Base-by-base conservation (phyloP, 2,113 vertebrate species). In the Toxotes chatareus region DNA sequence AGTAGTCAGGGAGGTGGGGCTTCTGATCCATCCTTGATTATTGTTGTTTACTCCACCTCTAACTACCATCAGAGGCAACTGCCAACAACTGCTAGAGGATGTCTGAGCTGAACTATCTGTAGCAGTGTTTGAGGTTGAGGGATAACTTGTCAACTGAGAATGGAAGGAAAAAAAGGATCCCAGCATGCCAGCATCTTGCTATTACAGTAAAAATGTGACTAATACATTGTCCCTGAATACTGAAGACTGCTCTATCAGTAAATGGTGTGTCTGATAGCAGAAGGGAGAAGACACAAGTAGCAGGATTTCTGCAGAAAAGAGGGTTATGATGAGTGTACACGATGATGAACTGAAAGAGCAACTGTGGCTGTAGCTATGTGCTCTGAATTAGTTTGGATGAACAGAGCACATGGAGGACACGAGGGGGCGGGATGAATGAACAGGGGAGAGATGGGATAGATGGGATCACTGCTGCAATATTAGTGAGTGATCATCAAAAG, bases 201-300 rank as follows among this genome's bases (percentile, higher is more conserved):
- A 69, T 90, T 91, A 93, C 89, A 92, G 91, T 92, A 93, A 90
- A 84, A 85, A 82, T 62, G 76, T 86, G 76, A 84, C 61, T 74
- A 73, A 90, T 78, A 89, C 14, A 44, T 63, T 77, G 75, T 94
- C 86, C 91, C 92, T 93, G 94, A 92, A 94, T 89, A 88, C 89
- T 91, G 87, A 88, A 83, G 80, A 87, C 56, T 82, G 79, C 72
- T 80, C 76, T 76, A 85, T 65, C 82, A 88, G 80, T 75, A 85
- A 81, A 67, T 81, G 62, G 70, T 83, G 63, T 5, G 16, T 79
- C 81, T 88, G 84, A 86, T 49, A 86, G 82, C 71, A 82, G 80
- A 86, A 80, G 74, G 83, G 61, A 80, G 66, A 83, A 76, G 80
- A 90, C 83, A 88, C 76, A 84, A 87, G 74, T 66, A 77, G 86